Base-by-base conservation (phyloP, 2,113 vertebrate species). In the Emberiza fucata region DNA sequence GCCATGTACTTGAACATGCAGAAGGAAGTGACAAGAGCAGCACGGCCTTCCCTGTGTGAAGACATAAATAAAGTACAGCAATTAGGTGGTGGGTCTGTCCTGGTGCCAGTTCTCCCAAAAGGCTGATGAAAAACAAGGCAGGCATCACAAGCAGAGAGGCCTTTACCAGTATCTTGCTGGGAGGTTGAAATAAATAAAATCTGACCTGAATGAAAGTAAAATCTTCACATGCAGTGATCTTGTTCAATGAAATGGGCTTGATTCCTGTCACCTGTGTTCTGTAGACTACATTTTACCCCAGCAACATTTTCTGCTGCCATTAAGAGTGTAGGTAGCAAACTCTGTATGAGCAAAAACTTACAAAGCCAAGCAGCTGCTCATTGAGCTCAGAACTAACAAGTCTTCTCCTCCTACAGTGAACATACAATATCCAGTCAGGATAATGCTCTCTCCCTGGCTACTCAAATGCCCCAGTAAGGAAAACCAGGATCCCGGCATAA, bases 1-100 rank as follows among this genome's bases (percentile, higher is more conserved):
- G 98, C 98, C 98, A 98, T 98, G 96, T 98, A 98, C 86, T 98
- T 98, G 93, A 98, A 98, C 97, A 98, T 98, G 94, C 98, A 98
- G 85, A 98, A 98, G 8, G 98, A 98, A 25, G 98, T 98, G 23
- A 98, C 97, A 0, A 98, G 97, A 39, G 98, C 98, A 24, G 98
- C 98, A 31, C 98, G 98, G 72, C 98, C 98, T 96, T 98, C 98
- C 96, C 98, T 98, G 97, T 59, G 45, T 25, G 59, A 79, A 80
- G 57, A 56, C 35, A 72, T 13, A 47, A 96, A 91, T 76, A 29
- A 59, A 72, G 14, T n/a, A 85, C 56, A 70, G 25, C 15, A 56
- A 3, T 89, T 39, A 94, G 65, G 37, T 68, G 44, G 81, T n/a
- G 23, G 20, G 25, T 63, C 29, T 93, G 81, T 89, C 42, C 70